Base-by-base conservation (phyloP, 2,888 invertebrate genomes). In the Anodontia alba region DNA sequence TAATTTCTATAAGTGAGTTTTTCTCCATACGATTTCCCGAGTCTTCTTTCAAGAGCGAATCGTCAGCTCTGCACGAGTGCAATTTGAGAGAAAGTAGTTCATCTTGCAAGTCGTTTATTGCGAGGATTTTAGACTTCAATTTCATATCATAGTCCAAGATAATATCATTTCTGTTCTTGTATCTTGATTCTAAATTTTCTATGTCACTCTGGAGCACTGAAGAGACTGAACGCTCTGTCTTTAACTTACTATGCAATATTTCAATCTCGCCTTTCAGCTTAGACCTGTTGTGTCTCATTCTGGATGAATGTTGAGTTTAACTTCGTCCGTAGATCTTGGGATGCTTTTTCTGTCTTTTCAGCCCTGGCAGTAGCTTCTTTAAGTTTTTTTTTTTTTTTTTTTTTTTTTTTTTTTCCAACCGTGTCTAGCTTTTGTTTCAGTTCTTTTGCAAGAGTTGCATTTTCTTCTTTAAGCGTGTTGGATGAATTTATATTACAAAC, bases 21-120 rank as follows among this genome's bases (percentile, higher is more conserved):
- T 57, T 15, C 29, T 57, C 26, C 29, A 57, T 5, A 15, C 57
- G 29, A 15, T 7, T 57, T 26, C 26, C 57, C 23, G 15, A 57
- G 23, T 26, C 15, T 23, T 57, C 1, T 10, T 26, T 57, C 7
- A 7, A 29, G 1, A 57, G 15, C 7, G 57, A 57, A 15, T 57
- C 57, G 15, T 57, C 57, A 57, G 26, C 57, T 57, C 57, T 57
- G 15, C 57, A 57, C 7, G 57, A 57, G 15, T 57, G 26, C 57
- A 57, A 26, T 57, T 57, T 57, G 10, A 57, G 3, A 26, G 57
- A 57, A 12, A 57, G 29, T 23, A 57, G 2, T 57, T 57, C 57
- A 17, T 57, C 57, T 5, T 57, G 23, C 15, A 26, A 12, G 23
- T 57, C 15, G 23, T 57, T 57, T 26, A 57, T 29, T 57, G 10